Evolutionary conservation across 2,113 vertebrate species (phyloP).

Genomic region (Equus przewalskii): DNA sequence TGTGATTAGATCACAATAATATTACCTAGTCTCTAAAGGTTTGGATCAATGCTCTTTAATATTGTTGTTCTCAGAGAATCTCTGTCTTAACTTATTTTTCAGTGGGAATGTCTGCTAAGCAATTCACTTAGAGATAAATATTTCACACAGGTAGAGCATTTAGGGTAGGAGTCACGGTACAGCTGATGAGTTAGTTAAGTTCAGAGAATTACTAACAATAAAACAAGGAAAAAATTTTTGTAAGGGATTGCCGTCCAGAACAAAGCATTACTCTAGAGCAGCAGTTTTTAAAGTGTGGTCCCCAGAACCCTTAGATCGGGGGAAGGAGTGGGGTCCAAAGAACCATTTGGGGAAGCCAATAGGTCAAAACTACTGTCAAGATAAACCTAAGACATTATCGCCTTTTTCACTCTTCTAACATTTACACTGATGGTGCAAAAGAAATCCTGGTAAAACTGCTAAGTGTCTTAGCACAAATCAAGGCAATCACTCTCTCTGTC

Average conservation of each 20-base stretch:
- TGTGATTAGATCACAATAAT: conserved; percentile 53
- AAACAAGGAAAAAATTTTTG: neutral
- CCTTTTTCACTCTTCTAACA: neutral
- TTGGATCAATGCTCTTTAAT: conserved; percentile 73
- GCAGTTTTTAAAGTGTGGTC: neutral
- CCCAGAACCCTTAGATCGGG: fast-evolving
- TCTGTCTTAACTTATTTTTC: conserved; percentile 61
- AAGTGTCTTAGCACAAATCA: neutral
- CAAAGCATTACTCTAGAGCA: neutral
- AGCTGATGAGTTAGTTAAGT: neutral
- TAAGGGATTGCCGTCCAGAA: neutral
- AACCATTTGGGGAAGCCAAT: neutral
- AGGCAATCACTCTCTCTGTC: neutral
- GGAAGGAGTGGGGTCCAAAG: neutral
- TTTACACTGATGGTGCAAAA: neutral
- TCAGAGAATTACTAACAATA: neutral
- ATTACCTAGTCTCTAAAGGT: neutral
- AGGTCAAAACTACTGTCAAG: neutral
- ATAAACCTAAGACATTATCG: neutral
- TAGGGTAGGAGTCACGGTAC: neutral
- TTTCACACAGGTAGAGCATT: conserved; percentile 21
- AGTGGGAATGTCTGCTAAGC: neutral
- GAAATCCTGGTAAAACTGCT: neutral
- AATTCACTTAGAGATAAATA: conserved; percentile 25
- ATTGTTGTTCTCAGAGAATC: neutral